Conservation (phyloP, 2,888 invertebrate species). For the Cheilosia urbana region DNA sequence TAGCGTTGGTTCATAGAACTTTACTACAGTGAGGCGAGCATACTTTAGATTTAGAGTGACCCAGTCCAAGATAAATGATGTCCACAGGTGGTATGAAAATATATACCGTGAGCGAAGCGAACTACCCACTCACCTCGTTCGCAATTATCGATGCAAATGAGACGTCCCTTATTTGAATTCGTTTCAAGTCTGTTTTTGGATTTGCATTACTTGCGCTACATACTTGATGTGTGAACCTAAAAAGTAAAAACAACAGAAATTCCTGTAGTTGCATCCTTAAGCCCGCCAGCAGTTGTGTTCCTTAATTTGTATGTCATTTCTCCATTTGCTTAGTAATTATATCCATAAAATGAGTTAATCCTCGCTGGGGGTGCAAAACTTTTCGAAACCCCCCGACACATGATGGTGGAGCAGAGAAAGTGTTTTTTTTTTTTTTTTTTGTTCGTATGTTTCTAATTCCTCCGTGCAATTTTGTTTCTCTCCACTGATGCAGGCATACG, state of each 20-base stretch:
- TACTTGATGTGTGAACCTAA: too few species aligned
- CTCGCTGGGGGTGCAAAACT: constrained; percentile 18
- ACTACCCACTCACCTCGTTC: too few species aligned
- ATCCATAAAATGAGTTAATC: constrained; percentile 54
- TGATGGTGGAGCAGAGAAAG: constrained; percentile 39
- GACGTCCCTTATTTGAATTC: accelerated
- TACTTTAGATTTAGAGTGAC: too few species aligned
- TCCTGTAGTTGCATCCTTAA: not conserved
- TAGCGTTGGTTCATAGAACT: too few species aligned
- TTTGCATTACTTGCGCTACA: too few species aligned
- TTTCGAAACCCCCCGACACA: constrained; percentile 29
- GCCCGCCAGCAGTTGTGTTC: not conserved
- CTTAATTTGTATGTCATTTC: constrained; percentile 33
- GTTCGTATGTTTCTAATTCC: not conserved
- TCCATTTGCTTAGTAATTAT: constrained; percentile 4
- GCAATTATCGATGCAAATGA: too few species aligned
- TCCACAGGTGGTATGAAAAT: too few species aligned
- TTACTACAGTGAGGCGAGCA: too few species aligned
- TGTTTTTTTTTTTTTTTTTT: constrained; percentile 43
- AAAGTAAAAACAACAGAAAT: not conserved
- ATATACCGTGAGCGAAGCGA: too few species aligned
- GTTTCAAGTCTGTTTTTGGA: too few species aligned
- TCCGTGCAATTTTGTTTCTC: constrained; percentile 36
- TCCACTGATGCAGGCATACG: constrained; percentile 12
- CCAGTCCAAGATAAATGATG: too few species aligned